Evolutionary conservation across 2,888 invertebrate species (phyloP).

Genomic region (Phytoseiulus persimilis): DNA sequence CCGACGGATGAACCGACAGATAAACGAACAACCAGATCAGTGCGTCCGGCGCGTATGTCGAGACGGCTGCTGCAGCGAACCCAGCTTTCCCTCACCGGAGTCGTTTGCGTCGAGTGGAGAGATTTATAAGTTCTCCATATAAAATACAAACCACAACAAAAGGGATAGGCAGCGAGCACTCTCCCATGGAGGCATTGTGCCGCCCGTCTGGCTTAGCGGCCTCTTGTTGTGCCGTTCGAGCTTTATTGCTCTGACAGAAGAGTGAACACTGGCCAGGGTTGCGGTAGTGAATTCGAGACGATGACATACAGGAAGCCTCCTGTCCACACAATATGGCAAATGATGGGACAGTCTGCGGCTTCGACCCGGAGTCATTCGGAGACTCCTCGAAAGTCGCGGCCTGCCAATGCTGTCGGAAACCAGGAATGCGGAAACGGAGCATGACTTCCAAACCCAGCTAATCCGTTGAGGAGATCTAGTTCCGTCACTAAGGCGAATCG

Average conservation of each 20-base stretch:
- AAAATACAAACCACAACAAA: neutral
- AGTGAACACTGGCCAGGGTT: neutral
- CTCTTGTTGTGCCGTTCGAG: neutral
- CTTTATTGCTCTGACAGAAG: neutral
- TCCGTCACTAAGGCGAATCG: too few relatives aligned
- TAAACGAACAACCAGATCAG: neutral
- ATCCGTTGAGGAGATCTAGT: too few relatives aligned
- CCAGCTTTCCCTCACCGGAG: neutral
- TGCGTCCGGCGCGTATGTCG: neutral
- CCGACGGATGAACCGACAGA: too few relatives aligned
- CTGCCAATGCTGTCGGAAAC: too few relatives aligned
- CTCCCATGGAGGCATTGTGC: neutral
- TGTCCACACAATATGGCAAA: neutral
- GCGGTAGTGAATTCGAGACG: neutral
- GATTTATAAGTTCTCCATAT: neutral
- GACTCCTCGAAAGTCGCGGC: too few relatives aligned
- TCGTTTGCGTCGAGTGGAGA: neutral
- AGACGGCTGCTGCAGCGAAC: neutral
- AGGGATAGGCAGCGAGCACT: neutral
- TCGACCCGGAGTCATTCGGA: neutral
- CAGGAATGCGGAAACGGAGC: too few relatives aligned
- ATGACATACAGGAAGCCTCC: neutral
- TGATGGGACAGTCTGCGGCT: neutral
- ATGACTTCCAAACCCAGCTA: too few relatives aligned
- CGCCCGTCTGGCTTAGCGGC: neutral